Evolutionary conservation across 92 coral and sea anemone species (phyloP), one percentile per base, ranked within the genome.

Genomic region (Parazoanthus atlanticus): DNA sequence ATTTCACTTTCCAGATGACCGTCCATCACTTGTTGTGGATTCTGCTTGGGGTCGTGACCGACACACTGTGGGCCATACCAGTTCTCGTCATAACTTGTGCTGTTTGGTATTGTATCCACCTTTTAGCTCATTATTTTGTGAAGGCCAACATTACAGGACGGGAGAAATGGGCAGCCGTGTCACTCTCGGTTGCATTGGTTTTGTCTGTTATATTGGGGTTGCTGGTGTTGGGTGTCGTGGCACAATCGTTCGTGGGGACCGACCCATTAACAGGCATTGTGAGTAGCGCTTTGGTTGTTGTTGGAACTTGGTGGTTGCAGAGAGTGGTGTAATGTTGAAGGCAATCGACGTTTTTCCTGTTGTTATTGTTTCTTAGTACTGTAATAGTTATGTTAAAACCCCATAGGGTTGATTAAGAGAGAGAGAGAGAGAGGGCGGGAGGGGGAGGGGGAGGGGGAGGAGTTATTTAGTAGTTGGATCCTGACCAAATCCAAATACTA

Each of bases 31-130:
- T 67, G 74, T 67, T 67, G 30, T 67, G 74, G 74, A 67, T 67
- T 67, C 74, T 67, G 11, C 32, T 67, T n/a, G 74, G 74, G 32
- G 13, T 67, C 0, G 4, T 67, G 74, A 67, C 33, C 4, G 74
- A 67, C 2, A 15, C 74, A n/a, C 6, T 29, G 32, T 67, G 74
- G 74, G 74, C 74, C 16, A 16, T 67, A 67, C 74, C 74, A 6
- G 74, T 67, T 67, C 15, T 67, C 12, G 74, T 67, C 15, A 29
- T 67, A 25, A 29, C 31, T 8, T 67, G 74, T 67, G 28, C 30
- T 67, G 74, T 67, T n/a, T 67, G 74, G 28, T 67, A 25, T n/a
- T 67, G 74, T 67, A 67, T 67, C 31, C 31, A n/a, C 74, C 74
- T 67, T 67, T 16, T 67, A 15, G 74, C 31, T 25, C 31, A 67